These are phyloP conservation scores for Amphiduros pacificus DNA, from an alignment of 2,888 invertebrate genomes.

Conservation along the genomic window DNA sequence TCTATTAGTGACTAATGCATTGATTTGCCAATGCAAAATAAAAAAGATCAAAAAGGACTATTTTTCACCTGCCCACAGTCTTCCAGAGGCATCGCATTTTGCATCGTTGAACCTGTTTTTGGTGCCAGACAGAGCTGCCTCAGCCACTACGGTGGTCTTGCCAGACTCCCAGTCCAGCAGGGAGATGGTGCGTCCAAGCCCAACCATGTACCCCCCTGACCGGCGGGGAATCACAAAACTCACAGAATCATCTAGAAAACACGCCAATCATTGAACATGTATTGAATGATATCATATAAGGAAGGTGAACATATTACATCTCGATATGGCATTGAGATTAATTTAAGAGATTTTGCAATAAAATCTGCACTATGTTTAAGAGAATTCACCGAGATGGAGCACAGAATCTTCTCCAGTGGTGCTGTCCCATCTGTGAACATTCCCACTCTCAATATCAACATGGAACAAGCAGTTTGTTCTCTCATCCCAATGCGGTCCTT, in stretches of 20 bases:
- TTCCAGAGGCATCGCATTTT: slow-evolving; percentile 74
- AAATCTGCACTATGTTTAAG: too few relatives aligned
- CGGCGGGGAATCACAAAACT: slow-evolving; percentile 37
- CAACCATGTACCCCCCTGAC: slow-evolving; percentile 34
- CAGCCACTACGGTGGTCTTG: slow-evolving; percentile 25
- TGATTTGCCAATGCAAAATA: too few relatives aligned
- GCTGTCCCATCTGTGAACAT: slow-evolving; percentile 43
- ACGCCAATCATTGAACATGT: too few relatives aligned
- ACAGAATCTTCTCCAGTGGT: slow-evolving; percentile 36
- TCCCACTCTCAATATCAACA: slow-evolving; percentile 44
- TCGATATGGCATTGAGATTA: too few relatives aligned
- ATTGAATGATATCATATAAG: too few relatives aligned
- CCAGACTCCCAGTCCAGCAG: slow-evolving; percentile 39
- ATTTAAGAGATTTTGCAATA: too few relatives aligned
- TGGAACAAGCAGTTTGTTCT: slow-evolving; percentile 39
- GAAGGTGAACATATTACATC: too few relatives aligned
- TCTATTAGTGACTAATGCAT: too few relatives aligned
- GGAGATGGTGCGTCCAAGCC: slow-evolving; percentile 29
- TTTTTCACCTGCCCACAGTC: slow-evolving; percentile 73
- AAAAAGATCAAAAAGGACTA: too few relatives aligned
- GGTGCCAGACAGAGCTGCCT: slow-evolving; percentile 25
- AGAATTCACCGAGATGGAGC: slow-evolving; percentile 43
- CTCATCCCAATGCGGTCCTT: slow-evolving; percentile 57
- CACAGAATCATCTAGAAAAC: slow-evolving; percentile 22
- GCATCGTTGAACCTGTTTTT: slow-evolving; percentile 69